Evolutionary conservation across 2,797 vertebrate species (phyloP).

Genomic region (Tragelaphus eurycerus): DNA sequence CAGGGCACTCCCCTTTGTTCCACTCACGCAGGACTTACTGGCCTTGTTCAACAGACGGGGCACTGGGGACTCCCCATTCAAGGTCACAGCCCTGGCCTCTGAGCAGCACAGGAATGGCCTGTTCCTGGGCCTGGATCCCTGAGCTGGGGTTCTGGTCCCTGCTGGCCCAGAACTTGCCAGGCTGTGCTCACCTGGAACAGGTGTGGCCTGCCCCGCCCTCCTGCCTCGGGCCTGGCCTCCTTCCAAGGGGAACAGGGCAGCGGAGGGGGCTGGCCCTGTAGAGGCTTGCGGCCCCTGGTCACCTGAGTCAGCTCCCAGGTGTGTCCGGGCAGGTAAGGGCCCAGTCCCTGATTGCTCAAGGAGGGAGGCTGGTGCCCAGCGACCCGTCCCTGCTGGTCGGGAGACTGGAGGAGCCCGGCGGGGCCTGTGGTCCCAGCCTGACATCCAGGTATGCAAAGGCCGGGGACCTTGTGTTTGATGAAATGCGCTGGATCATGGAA

Average conservation of each 20-base stretch:
- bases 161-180: background rate
- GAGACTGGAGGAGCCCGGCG: background rate
- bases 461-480: background rate
- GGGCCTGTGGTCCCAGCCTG: background rate
- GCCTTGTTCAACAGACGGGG: no score
- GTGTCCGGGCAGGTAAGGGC: background rate
- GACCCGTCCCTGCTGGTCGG: background rate
- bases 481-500: background rate
- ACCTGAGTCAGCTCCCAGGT: background rate
- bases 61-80: background rate
- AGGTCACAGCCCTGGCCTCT: background rate
- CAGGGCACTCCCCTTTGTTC: background rate
- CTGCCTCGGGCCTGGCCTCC: background rate
- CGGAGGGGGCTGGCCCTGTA: rapidly evolving
- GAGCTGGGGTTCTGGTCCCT: background rate
- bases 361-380: background rate
- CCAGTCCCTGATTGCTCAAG: background rate
- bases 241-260: background rate
- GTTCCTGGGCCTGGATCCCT: background rate
- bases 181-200: background rate
- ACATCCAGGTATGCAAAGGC: background rate
- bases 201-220: background rate
- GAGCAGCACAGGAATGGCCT: background rate
- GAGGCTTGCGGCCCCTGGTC: background rate
- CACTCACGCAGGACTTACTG: no score